Evolutionary conservation across 2,888 invertebrate species (phyloP).

Genomic region (Agonopterix arenella): DNA sequence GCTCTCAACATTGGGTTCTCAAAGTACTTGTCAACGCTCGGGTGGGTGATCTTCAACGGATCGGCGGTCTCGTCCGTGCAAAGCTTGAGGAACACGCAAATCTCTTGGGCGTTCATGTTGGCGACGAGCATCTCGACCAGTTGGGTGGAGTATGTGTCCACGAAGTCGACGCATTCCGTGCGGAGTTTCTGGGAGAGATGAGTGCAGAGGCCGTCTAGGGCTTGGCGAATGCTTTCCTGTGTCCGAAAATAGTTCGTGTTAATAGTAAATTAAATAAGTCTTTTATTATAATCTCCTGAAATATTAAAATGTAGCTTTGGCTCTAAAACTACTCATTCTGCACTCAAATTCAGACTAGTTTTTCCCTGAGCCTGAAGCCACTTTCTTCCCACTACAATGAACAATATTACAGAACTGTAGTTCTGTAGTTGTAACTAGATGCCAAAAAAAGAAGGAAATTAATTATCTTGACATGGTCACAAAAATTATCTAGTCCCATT

Average conservation of each 20-base stretch:
- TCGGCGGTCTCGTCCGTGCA: constrained; percentile 73
- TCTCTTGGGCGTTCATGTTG: constrained; percentile 81
- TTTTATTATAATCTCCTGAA: too few relatives aligned
- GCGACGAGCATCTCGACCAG: constrained; percentile 87
- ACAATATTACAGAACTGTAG: too few relatives aligned
- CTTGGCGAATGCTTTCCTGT: constrained; percentile 82
- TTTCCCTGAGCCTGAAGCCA: too few relatives aligned
- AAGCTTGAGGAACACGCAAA: constrained; percentile 86
- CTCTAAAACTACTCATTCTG: too few relatives aligned
- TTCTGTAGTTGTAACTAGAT: too few relatives aligned
- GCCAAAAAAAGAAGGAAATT: too few relatives aligned
- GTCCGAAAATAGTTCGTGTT: background rate
- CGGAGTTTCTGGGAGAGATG: constrained; percentile 80
- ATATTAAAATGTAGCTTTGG: too few relatives aligned
- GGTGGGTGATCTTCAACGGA: constrained; percentile 40
- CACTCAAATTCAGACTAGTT: too few relatives aligned
- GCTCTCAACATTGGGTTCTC: constrained; percentile 47
- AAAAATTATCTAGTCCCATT: too few relatives aligned
- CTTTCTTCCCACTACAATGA: too few relatives aligned
- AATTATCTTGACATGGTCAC: too few relatives aligned
- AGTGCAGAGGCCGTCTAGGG: constrained; percentile 82
- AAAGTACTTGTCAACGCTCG: constrained; percentile 48
- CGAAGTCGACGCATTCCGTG: constrained; percentile 84
- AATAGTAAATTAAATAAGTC: too few relatives aligned
- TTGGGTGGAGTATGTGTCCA: constrained; percentile 85